Base-by-base conservation (phyloP, 2,888 invertebrate species). In the Thysanoteuthis rhombus region DNA sequence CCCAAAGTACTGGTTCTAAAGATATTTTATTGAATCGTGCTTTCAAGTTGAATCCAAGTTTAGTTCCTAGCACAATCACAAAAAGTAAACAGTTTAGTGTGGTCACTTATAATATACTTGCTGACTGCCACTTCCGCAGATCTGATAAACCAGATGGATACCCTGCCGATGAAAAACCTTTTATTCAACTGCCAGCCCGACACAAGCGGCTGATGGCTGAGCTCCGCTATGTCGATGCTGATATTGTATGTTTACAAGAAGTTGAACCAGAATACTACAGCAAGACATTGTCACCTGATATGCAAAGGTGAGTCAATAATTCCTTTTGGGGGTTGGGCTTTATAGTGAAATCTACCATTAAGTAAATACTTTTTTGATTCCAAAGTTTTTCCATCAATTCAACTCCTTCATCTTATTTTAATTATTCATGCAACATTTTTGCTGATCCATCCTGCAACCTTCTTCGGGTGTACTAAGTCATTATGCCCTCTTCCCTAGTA, bases 231-330 rank as follows among this genome's bases (percentile, higher is more conserved):
- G 94, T 97, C 45, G 96, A 96, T 94, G 96, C 95, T 25, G 97
- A 97, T 94, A 94, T 97, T n/a, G 94, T 97, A n/a, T 97, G 97
- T 94, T 93, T 97, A 94, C 97, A 97, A 94, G 97, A 97, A 94
- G 97, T 97, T 36, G 95, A 95, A 52, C 95, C 96, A 28, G 94
- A 95, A 8, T 96, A 96, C 94, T 97, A 95, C 94, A 94, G 94
- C 25, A 93, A 94, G 12, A 94, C 94, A 19, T 94, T 97, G 36
- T 89, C 94, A 52, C 96, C 96, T 28, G 94, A 93, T n/a, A 94
- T 97, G 94, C 94, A 94, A 94, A 94, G 94, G 97, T 96, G 94
- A 94, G 95, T 94, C 45, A 38, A 8, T 47, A 89, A 90, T 89
- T 22, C 38, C 10, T 25, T 1, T 10, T 89, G n/a, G 16, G 10